These are phyloP conservation scores for Pristionchus maxplancki DNA, from an alignment of 2,888 invertebrate species.

Conservation along the genomic window DNA sequence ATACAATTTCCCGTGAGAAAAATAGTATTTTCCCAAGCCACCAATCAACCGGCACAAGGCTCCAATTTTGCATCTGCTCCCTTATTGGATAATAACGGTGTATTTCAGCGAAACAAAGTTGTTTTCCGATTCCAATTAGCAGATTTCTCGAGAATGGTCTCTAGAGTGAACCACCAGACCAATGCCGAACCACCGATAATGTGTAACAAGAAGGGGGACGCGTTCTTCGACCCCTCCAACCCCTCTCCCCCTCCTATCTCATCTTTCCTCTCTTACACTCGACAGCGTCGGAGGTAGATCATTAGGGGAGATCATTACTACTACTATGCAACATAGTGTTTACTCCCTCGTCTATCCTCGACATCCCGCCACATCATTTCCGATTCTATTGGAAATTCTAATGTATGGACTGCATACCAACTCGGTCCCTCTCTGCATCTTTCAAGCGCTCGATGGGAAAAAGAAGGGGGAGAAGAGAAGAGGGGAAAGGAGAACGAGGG, in stretches of 20 bases:
- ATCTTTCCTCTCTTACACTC: conserved; percentile 18
- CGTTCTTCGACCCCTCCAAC: conserved; percentile 10
- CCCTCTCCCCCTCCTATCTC: conserved; percentile 5
- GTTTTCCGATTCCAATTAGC: neutral
- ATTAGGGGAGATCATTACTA: conserved; percentile 29
- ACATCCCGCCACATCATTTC: neutral
- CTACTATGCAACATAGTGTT: conserved; percentile 29
- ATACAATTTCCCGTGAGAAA: neutral
- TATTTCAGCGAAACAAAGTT: neutral
- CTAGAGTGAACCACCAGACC: neutral
- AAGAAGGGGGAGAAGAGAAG: neutral
- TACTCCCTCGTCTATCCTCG: neutral
- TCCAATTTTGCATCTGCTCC: conserved; percentile 23
- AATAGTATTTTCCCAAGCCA: neutral
- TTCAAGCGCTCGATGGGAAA: conserved; percentile 15
- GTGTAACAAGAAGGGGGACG: neutral
- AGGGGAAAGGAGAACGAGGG: neutral
- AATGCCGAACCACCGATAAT: neutral
- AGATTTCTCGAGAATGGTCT: neutral
- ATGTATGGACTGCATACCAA: conserved; percentile 38
- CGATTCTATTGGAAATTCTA: conserved; percentile 34
- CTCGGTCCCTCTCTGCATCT: conserved; percentile 24
- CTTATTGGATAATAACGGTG: neutral
- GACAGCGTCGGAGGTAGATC: neutral
- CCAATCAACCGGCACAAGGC: conserved; percentile 10